These are phyloP conservation scores for Sisyra terminalis DNA, from an alignment of 2,888 invertebrate species.

Conservation along the genomic window DNA sequence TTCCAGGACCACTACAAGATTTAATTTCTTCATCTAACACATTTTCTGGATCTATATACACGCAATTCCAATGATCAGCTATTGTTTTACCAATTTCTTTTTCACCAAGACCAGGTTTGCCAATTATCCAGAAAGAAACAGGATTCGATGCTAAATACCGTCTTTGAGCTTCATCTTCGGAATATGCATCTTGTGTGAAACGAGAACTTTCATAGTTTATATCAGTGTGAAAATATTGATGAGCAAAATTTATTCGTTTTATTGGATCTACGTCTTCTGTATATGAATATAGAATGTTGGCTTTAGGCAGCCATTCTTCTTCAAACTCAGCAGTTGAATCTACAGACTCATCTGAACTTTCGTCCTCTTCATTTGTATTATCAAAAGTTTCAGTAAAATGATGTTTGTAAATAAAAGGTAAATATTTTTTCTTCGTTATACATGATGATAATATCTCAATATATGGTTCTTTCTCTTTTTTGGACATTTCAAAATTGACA, in stretches of 20 bases:
- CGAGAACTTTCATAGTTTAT: background rate
- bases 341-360: background rate
- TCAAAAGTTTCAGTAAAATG: no score
- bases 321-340: background rate
- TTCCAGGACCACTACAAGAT: slow-evolving; percentile 35
- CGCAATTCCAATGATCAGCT: slow-evolving; percentile 36
- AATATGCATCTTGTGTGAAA: slow-evolving; percentile 25
- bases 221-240: background rate
- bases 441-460: background rate
- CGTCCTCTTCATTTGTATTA: background rate
- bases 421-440: background rate
- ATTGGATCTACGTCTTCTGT: slow-evolving; percentile 27
- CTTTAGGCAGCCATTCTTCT: slow-evolving; percentile 22
- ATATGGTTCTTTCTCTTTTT: no score
- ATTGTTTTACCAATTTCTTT: slow-evolving; percentile 35
- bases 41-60: slow-evolving; percentile 38
- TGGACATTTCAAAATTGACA: no score
- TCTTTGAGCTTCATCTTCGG: slow-evolving; percentile 33
- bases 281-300: slow-evolving; percentile 26
- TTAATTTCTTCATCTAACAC: slow-evolving; percentile 38
- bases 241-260: slow-evolving; percentile 15
- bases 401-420: background rate
- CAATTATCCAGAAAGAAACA: slow-evolving; percentile 37
- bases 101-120: slow-evolving; percentile 38
- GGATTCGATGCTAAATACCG: slow-evolving; percentile 32